phyloP scores from a whole-genome alignment of 2,888 invertebrate species.

The Crocallis elinguaria region DNA sequence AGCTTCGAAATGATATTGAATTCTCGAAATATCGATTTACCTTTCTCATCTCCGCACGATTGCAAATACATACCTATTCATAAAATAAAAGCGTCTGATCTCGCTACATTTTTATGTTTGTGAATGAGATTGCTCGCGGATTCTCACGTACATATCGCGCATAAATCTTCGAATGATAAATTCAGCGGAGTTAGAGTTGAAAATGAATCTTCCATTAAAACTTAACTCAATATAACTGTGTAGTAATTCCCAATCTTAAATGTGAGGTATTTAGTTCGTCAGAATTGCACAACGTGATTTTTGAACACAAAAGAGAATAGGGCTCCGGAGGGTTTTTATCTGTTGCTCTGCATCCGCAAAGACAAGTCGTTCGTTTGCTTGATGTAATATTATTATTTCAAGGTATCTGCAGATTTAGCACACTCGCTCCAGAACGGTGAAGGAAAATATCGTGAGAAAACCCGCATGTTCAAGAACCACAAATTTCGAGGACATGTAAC shows the following conservation, averaged over 20 bases:
- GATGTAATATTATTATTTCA: too few relatives aligned
- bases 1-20: conserved; percentile 13
- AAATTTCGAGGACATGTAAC: too few relatives aligned
- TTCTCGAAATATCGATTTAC: conserved; percentile 25
- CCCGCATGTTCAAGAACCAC: too few relatives aligned
- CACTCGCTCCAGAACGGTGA: too few relatives aligned
- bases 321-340: too few relatives aligned
- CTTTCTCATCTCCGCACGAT: conserved; percentile 7
- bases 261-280: neutral
- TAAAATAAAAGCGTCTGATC: conserved; percentile 27
- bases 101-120: conserved; percentile 25
- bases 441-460: too few relatives aligned
- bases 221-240: neutral
- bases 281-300: too few relatives aligned
- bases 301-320: too few relatives aligned
- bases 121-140: conserved; percentile 46
- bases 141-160: conserved; percentile 41
- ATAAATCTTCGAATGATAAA: conserved; percentile 32
- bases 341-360: too few relatives aligned
- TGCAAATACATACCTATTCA: conserved; percentile 20
- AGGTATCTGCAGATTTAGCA: too few relatives aligned
- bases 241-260: neutral
- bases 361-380: too few relatives aligned
- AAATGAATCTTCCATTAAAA: conserved; percentile 11
- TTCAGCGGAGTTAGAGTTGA: conserved; percentile 15